These are phyloP conservation scores for Lysandra bellargus DNA, from an alignment of 2,888 invertebrate genomes.

Conservation along the genomic window DNA sequence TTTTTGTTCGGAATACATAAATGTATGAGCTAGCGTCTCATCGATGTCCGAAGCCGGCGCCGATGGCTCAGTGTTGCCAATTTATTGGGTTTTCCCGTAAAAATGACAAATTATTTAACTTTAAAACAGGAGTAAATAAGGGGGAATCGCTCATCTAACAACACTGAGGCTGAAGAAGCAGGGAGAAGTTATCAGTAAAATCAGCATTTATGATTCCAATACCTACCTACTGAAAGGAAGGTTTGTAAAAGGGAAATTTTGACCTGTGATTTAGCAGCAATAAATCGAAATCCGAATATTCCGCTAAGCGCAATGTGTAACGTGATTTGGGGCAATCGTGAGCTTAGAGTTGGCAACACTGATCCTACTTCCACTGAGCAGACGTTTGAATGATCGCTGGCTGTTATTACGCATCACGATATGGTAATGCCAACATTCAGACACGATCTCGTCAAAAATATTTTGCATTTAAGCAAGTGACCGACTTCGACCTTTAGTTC, in stretches of 20 bases:
- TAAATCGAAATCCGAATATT: neutral
- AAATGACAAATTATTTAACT: neutral
- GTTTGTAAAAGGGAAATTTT: neutral
- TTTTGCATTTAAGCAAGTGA: neutral
- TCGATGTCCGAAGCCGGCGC: conserved; percentile 4
- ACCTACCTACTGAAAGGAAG: neutral
- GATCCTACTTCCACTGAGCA: conserved; percentile 41
- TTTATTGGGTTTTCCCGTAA: neutral
- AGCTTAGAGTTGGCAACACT: conserved; percentile 32
- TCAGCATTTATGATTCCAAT: neutral
- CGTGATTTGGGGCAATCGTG: neutral
- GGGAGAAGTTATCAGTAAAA: neutral
- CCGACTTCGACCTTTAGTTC: neutral
- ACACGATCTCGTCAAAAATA: conserved; percentile 5
- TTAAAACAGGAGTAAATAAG: neutral
- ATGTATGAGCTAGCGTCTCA: conserved; percentile 4
- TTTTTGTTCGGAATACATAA: conserved; percentile 27
- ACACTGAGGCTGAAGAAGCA: neutral
- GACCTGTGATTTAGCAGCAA: neutral
- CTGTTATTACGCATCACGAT: conserved; percentile 35
- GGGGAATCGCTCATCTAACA: neutral
- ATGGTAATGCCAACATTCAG: conserved; percentile 29
- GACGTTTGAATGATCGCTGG: conserved; percentile 40
- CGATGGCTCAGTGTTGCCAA: conserved; percentile 5
- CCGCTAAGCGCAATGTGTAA: neutral